Base-by-base conservation (phyloP, 2,888 invertebrate genomes). In the Hylaea fasciaria region DNA sequence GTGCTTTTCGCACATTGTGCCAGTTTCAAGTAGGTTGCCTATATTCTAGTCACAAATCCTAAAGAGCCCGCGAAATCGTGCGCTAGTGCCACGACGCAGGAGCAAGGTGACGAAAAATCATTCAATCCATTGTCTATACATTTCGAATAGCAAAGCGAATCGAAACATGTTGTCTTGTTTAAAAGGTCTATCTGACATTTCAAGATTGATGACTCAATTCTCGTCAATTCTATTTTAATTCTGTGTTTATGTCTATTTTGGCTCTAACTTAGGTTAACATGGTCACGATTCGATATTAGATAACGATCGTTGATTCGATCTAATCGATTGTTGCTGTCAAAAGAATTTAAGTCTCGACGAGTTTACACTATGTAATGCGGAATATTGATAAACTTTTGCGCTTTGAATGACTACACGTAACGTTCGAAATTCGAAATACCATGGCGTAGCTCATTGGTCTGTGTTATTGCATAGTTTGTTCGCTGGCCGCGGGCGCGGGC, bases 71-170 rank as follows among this genome's bases (percentile, higher is more conserved):
- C 45, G 17, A 59, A 73, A 72, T 81, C 81, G 82, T 81, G 82
- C 76, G 73, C 65, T 73, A 75, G 76, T 75, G 75, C 77, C 80
- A 71, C 61, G 71, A 73, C 68, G 55, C 66, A 55, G 64, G 35
- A 55, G 69, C 78, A 82, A 76, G n/a, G 83, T 83, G 83, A 81
- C 77, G 82, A 80, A 81, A 81, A 81, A 78, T 65, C 61, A 64
- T 76, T 72, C 74, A 54, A 80, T 75, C 76, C 79, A 78, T 82
- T 80, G 81, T 77, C 72, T 74, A 68, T 64, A 69, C 69, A 72
- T 70, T 72, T 71, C 58, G 69, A 71, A 74, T 72, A 47, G 63
- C 62, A 64, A 60, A 60, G 14, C 22, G 43, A 46, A 46, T 62
- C 68, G 62, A 58, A 68, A 74, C 77, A 66, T 68, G 69, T 71